A percentile compares a stretch with the other conserved stretches of the same genome.
phyloP scores from a whole-genome alignment of 92 coral and sea anemone genomes.

The Zoanthus sansibaricus region DNA sequence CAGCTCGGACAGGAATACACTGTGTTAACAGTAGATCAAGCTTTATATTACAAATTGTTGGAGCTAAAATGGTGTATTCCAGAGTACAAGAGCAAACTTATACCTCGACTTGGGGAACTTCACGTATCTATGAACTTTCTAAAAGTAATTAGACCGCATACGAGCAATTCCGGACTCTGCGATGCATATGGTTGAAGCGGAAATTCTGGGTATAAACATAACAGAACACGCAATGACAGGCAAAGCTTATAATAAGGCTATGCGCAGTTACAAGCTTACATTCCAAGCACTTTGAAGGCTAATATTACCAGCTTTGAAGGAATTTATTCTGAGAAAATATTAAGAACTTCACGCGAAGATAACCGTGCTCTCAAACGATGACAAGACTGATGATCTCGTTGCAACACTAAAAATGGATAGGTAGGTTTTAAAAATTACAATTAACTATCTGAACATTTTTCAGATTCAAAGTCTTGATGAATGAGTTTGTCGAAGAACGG shows the following conservation, averaged over 20 bases:
- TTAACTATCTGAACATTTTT: no score
- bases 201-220: slow-evolving; percentile 33
- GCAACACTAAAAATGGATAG: no score
- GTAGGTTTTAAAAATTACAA: no score
- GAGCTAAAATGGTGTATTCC: no score
- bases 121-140: no score
- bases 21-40: slow-evolving; percentile 68
- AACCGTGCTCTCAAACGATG: background rate
- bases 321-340: no score
- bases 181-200: slow-evolving; percentile 68
- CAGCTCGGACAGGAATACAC: slow-evolving; percentile 60
- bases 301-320: slow-evolving; percentile 40
- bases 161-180: slow-evolving; percentile 57
- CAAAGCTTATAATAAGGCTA: slow-evolving; percentile 59
- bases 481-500: background rate
- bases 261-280: slow-evolving; percentile 40
- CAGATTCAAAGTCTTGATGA: background rate
- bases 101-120: no score
- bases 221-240: slow-evolving; percentile 54
- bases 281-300: slow-evolving; percentile 64
- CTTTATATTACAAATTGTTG: slow-evolving; percentile 64
- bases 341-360: slow-evolving; percentile 32
- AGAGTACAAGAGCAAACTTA: no score
- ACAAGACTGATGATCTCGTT: slow-evolving; percentile 26
- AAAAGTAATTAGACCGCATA: no score